Conservation (phyloP, 2,888 invertebrate genomes). For the Xylota sylvarum region DNA sequence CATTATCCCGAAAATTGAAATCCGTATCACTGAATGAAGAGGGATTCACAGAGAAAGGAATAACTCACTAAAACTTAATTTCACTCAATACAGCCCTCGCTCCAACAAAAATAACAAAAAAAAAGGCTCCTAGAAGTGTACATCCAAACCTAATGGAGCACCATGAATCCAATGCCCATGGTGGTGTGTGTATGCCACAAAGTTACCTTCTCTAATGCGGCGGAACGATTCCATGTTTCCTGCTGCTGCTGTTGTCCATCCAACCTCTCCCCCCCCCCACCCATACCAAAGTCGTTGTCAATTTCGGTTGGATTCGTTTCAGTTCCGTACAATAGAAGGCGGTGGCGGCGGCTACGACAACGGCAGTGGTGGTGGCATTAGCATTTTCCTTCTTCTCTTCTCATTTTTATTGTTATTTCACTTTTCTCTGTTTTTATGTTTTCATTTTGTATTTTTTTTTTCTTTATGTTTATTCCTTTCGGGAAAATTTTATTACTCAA, state of each 20-base stretch:
- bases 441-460: conserved; percentile 60
- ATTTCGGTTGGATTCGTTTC: conserved; percentile 59
- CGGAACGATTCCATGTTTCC: conserved; percentile 62
- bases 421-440: conserved; percentile 68
- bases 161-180: conserved; percentile 40
- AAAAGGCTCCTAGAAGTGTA: not conserved
- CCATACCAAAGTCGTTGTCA: conserved; percentile 25
- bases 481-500: conserved; percentile 49
- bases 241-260: conserved; percentile 33
- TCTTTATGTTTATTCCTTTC: conserved; percentile 44
- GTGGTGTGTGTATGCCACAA: conserved; percentile 52
- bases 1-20: conserved; percentile 27
- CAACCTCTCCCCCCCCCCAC: not conserved
- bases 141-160: conserved; percentile 47
- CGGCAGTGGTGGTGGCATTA: conserved; percentile 30
- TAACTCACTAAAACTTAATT: conserved; percentile 13
- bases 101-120: not conserved
- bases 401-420: conserved; percentile 69
- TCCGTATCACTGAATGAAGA: not conserved
- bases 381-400: conserved; percentile 48
- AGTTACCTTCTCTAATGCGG: conserved; percentile 69
- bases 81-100: conserved; percentile 1
- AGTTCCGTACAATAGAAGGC: conserved; percentile 56
- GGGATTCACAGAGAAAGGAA: not conserved
- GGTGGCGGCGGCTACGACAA: no score